Percentiles rank a stretch among this genome's conserved stretches.
These are phyloP conservation scores for Eulimnadia texana DNA, from an alignment of 1,140 invertebrate genomes.

Conservation along the genomic window DNA sequence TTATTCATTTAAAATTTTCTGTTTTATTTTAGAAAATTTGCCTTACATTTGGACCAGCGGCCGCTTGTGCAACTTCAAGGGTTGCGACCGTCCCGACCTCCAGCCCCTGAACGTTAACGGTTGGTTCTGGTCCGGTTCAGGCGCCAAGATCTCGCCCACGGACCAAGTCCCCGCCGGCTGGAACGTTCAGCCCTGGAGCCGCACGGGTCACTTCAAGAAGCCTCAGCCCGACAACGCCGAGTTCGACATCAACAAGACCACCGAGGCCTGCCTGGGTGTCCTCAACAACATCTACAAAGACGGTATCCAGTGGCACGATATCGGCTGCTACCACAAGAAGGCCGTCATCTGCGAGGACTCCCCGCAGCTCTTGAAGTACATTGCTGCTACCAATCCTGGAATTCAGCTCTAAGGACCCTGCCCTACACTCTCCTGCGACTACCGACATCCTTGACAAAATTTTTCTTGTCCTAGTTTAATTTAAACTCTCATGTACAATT, in stretches of 20 bases:
- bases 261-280: constrained; percentile 67
- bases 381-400: constrained; percentile 60
- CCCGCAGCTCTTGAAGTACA: constrained; percentile 67
- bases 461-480: no score
- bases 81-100: constrained; percentile 69
- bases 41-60: constrained; percentile 86
- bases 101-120: constrained; percentile 70
- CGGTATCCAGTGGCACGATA: constrained; percentile 81
- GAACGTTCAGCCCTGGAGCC: constrained; percentile 49
- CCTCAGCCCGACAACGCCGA: constrained; percentile 81
- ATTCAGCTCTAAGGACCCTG: constrained; percentile 45
- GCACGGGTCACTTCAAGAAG: constrained; percentile 73
- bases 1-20: no score
- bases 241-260: constrained; percentile 76
- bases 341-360: constrained; percentile 77
- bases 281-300: constrained; percentile 79
- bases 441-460: no score
- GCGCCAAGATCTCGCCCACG: constrained; percentile 72
- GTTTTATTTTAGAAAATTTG: no score
- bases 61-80: constrained; percentile 81
- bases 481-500: no score
- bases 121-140: constrained; percentile 86
- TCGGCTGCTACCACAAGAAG: constrained; percentile 82
- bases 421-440: not conserved
- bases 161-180: constrained; percentile 33